Percentiles rank a stretch among this genome's conserved stretches.
Evolutionary conservation across 2,888 invertebrate species (phyloP).

Genomic region (Coenonympha arcania): DNA sequence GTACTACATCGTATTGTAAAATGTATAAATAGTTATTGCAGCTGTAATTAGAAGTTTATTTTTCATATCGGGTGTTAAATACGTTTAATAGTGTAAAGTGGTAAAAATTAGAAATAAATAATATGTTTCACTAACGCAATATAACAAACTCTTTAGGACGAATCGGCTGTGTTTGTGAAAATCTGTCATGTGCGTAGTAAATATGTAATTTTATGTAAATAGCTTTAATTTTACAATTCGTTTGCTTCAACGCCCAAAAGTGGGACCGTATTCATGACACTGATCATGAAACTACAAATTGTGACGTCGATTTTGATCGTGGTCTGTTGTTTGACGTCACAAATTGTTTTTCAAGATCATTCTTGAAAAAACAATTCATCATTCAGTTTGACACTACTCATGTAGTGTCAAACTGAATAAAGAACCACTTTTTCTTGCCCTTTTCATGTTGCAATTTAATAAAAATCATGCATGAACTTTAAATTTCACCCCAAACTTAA

Average conservation of each 20-base stretch:
- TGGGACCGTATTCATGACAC: neutral
- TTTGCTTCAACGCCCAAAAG: neutral
- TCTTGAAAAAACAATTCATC: no score
- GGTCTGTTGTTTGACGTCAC: no score
- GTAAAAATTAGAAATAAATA: constrained; percentile 28
- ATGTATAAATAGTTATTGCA: constrained; percentile 75
- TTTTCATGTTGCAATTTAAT: no score
- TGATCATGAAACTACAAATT: constrained; percentile 4
- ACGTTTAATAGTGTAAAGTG: constrained; percentile 71
- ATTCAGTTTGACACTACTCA: no score
- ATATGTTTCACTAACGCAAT: constrained; percentile 66
- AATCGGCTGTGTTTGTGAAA: constrained; percentile 73
- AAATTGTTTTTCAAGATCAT: no score
- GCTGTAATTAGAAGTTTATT: constrained; percentile 74
- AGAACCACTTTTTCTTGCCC: no score
- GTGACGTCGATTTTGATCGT: no score
- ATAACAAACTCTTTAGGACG: constrained; percentile 57
- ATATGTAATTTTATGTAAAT: constrained; percentile 57
- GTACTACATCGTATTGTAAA: constrained; percentile 58
- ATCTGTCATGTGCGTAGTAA: constrained; percentile 60
- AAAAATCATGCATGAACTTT: no score
- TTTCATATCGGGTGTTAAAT: constrained; percentile 74
- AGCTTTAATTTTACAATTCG: constrained; percentile 31
- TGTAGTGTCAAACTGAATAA: no score
- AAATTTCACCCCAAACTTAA: no score